Evolutionary conservation across 2,113 vertebrate species (phyloP).

Genomic region (Lepisosteus oculatus): DNA sequence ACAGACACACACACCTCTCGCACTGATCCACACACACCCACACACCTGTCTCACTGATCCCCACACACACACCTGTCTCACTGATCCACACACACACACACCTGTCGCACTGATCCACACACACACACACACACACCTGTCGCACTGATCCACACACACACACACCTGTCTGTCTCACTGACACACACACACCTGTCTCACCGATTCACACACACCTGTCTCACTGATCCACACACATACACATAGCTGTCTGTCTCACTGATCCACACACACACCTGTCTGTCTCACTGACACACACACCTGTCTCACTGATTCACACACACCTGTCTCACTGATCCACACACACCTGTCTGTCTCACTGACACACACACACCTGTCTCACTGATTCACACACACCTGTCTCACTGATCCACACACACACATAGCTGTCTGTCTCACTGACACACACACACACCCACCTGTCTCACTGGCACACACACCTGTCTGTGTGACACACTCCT

Average conservation of each 20-base stretch:
- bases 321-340: not conserved
- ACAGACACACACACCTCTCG: not conserved
- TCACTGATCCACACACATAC: too few species aligned
- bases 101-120: too few species aligned
- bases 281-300: not conserved
- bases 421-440: too few species aligned
- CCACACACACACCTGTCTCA: not conserved
- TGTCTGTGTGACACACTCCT: not conserved
- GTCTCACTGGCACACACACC: constrained; percentile 22
- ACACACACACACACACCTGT: constrained; percentile 23
- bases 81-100: not conserved
- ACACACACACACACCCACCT: not conserved
- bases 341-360: too few species aligned
- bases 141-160: not conserved
- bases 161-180: too few species aligned
- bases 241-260: too few species aligned
- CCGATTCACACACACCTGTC: too few species aligned
- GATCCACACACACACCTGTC: not conserved
- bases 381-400: not conserved
- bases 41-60: constrained; percentile 12
- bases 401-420: not conserved
- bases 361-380: constrained; percentile 10
- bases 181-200: too few species aligned
- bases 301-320: not conserved
- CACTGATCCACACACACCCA: constrained; percentile 25